Percentiles rank a stretch among this genome's conserved stretches.
Conservation (phyloP, 2,888 invertebrate genomes). For the Microctonus hyperodae region DNA sequence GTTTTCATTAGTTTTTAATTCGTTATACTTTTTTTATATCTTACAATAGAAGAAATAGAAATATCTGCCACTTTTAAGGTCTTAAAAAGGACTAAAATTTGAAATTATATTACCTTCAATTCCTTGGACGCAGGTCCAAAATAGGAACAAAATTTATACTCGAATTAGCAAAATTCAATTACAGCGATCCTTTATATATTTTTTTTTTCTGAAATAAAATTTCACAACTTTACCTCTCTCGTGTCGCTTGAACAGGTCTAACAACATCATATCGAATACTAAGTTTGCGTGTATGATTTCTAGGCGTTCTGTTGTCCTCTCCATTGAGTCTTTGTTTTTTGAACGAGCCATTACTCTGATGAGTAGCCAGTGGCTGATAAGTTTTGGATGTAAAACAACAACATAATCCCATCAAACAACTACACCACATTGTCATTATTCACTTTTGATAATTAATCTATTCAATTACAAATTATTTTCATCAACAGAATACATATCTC, state of each 20-base stretch:
- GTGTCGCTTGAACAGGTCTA: slow-evolving; percentile 44
- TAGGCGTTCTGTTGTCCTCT: slow-evolving; percentile 44
- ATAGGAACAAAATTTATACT: too few relatives aligned
- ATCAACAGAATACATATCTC: neutral
- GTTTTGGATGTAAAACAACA: slow-evolving; percentile 39
- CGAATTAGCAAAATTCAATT: too few relatives aligned
- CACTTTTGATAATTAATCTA: neutral
- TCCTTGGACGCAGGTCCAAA: too few relatives aligned
- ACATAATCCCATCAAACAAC: slow-evolving; percentile 36
- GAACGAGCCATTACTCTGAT: slow-evolving; percentile 26
- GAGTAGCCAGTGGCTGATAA: slow-evolving; percentile 48
- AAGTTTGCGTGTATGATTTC: slow-evolving; percentile 50
- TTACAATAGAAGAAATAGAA: too few relatives aligned
- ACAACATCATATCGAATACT: slow-evolving; percentile 54
- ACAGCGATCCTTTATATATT: too few relatives aligned
- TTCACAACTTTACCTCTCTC: slow-evolving; percentile 42
- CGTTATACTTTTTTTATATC: too few relatives aligned
- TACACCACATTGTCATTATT: slow-evolving; percentile 17
- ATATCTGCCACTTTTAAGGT: too few relatives aligned
- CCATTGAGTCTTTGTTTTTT: slow-evolving; percentile 32
- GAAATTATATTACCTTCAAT: too few relatives aligned
- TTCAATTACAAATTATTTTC: neutral
- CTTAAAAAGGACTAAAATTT: too few relatives aligned
- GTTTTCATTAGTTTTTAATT: too few relatives aligned
- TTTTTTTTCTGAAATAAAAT: neutral